A percentile compares a stretch with the other conserved stretches of the same genome.
phyloP scores from a whole-genome alignment of 1,140 invertebrate genomes.

The Hycleus cichorii region DNA sequence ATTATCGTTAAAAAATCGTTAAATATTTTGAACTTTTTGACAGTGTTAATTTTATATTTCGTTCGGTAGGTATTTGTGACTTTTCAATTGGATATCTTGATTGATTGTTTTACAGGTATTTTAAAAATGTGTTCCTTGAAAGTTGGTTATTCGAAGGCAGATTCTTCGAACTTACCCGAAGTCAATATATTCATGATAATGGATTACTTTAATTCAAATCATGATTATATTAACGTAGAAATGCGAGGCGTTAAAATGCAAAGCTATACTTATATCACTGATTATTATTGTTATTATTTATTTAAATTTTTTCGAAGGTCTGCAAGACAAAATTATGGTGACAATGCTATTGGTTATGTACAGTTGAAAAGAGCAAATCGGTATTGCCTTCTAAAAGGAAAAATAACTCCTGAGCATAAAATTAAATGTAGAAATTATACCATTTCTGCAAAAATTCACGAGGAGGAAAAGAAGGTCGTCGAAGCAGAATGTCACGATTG shows the following conservation, averaged over 20 bases:
- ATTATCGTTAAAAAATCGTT: no score
- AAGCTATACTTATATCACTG: neutral
- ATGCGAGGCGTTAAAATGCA: slow-evolving; percentile 3
- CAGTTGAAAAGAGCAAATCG: slow-evolving; percentile 18
- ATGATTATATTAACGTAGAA: slow-evolving; percentile 4
- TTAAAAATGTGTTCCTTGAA: neutral
- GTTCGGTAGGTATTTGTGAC: no score
- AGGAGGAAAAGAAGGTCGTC: slow-evolving; percentile 16
- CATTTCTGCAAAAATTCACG: slow-evolving; percentile 15
- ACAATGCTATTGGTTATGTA: slow-evolving; percentile 30
- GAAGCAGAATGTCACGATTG: slow-evolving; percentile 24
- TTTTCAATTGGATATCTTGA: no score
- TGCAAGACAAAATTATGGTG: slow-evolving; percentile 21
- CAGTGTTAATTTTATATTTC: no score
- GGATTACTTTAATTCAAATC: slow-evolving; percentile 3
- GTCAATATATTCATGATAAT: slow-evolving; percentile 3
- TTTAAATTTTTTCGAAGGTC: slow-evolving; percentile 13
- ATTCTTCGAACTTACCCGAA: slow-evolving; percentile 7
- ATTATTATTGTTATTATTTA: neutral
- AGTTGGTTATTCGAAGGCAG: neutral
- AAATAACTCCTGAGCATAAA: slow-evolving; percentile 25
- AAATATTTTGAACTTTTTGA: no score
- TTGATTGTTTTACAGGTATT: no score
- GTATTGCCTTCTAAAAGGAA: slow-evolving; percentile 24
- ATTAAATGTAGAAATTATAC: slow-evolving; percentile 18